A percentile compares a stretch with the other conserved stretches of the same genome.
phyloP scores from a whole-genome alignment of 2,113 vertebrate genomes.

The Scytalopus superciliaris region DNA sequence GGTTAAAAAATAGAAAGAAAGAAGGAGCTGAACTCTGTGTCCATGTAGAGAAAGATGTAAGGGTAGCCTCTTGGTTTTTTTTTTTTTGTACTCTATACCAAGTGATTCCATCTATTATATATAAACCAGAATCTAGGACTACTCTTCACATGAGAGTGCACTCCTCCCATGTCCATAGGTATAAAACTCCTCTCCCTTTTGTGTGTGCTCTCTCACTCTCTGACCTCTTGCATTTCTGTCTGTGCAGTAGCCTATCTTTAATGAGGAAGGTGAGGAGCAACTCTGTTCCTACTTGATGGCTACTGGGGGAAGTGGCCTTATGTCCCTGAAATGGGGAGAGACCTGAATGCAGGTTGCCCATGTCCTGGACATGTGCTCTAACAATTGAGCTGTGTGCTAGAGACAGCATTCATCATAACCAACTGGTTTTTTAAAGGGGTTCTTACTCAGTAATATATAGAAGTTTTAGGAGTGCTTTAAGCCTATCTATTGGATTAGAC shows the following conservation, averaged over 20 bases:
- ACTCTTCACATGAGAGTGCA: neutral
- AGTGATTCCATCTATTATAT: neutral
- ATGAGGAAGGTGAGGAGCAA: neutral
- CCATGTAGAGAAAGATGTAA: neutral
- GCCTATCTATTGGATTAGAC: neutral
- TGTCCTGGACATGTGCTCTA: neutral
- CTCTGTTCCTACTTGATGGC: neutral
- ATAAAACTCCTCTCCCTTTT: neutral
- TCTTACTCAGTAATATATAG: neutral
- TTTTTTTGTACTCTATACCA: neutral
- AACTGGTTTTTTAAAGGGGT: neutral
- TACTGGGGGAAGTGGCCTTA: neutral
- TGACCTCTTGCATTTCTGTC: neutral
- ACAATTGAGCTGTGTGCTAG: neutral
- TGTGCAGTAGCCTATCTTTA: neutral
- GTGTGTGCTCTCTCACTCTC: neutral
- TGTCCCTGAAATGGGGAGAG: neutral
- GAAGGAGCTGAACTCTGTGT: neutral
- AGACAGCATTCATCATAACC: neutral
- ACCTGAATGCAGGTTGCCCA: neutral
- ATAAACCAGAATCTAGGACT: neutral
- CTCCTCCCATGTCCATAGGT: neutral
- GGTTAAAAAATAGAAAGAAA: neutral
- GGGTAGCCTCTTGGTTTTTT: neutral
- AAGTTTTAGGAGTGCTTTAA: neutral